Percentiles rank a stretch among this genome's conserved stretches.
Conservation (phyloP, 2,888 invertebrate species). For the Synergus japonicus region DNA sequence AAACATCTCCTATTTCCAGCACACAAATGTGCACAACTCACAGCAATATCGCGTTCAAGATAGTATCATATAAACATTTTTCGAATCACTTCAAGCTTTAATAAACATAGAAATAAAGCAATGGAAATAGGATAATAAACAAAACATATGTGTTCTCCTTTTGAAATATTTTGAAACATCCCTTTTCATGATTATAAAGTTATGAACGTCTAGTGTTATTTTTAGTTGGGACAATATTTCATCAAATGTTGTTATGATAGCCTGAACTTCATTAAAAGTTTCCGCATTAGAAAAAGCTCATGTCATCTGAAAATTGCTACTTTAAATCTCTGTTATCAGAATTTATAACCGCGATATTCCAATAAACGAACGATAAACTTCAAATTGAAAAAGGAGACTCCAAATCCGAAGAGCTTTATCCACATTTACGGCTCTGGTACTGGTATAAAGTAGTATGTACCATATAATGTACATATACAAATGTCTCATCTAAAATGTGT, state of each 20-base stretch:
- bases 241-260: too few relatives aligned
- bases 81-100: neutral
- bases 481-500: neutral
- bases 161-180: too few relatives aligned
- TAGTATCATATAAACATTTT: neutral
- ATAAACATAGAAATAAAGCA: too few relatives aligned
- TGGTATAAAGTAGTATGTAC: neutral
- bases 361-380: neutral
- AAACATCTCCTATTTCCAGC: conserved; percentile 15
- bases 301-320: neutral
- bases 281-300: too few relatives aligned
- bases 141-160: too few relatives aligned
- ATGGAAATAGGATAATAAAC: too few relatives aligned
- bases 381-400: neutral
- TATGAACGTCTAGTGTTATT: too few relatives aligned
- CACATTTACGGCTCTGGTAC: neutral
- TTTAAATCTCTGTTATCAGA: neutral
- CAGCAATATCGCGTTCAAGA: neutral
- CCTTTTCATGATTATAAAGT: too few relatives aligned
- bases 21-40: conserved; percentile 11
- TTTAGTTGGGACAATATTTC: too few relatives aligned
- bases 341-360: too few relatives aligned
- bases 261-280: too few relatives aligned
- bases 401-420: neutral
- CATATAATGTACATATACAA: neutral